Base-by-base conservation (phyloP, 2,888 invertebrate species). In the Drosophila stalkeri region DNA sequence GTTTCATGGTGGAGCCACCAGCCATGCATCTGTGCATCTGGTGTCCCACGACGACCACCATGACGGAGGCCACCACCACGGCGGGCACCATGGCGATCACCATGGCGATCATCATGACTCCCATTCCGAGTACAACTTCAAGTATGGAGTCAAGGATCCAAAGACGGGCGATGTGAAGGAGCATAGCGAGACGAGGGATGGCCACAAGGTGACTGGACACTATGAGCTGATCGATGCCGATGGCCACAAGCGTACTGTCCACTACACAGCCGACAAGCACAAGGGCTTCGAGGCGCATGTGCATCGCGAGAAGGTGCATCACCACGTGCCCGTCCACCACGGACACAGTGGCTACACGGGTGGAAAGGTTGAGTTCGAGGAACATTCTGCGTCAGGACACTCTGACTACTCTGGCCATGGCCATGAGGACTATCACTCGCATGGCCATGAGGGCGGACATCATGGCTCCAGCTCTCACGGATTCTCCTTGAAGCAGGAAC, bases 191-290 rank as follows among this genome's bases (percentile, higher is more conserved):
- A 55, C 80, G 16, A 83, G 91, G 33, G 81, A 91, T 46, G 91
- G 90, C 59, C 83, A 91, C 72, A 86, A 89, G 80, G 90, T 91
- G 65, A 78, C 86, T 78, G 90, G 90, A 64, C 90, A 91, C 56
- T 91, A 91, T 62, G 90, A 91, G 88, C 80, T 91, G 82, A 85
- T 90, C 68, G 91, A 91, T 62, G 89, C 90, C 70, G 91, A 91
- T 75, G 90, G 90, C 37, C 91, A 90, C 79, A 90, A 90, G 80
- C 82, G 90, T 37, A 91, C 90, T 52, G 90, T 90, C 71, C 82
- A 88, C 78, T 91, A 91, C 51, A 89, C 90, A 0, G 90, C 91
- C 35, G 90, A 91, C 56, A 91, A 91, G 66, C 91, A 91, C 68
- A 88, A 80, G 72, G 90, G 90, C 2, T 91, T 91, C 77, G 77